Base-by-base conservation (phyloP, 2,113 vertebrate genomes). In the Vireo altiloquus region DNA sequence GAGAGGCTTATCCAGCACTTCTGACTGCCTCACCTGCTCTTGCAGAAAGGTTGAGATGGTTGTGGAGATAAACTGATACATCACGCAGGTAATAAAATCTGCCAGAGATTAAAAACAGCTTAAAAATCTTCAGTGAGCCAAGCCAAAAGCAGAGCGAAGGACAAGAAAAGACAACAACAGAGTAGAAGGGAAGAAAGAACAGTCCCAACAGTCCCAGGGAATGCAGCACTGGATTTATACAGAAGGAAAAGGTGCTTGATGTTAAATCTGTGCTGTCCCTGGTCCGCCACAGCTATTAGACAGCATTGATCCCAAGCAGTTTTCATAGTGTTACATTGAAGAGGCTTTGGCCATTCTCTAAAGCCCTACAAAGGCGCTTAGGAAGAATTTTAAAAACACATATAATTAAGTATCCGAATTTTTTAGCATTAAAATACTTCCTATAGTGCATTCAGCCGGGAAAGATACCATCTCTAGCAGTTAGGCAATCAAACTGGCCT, bases 21-120 rank as follows among this genome's bases (percentile, higher is more conserved):
- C 76, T 68, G 47, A 23, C 72, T n/a, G 82, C 72, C 52, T 94
- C 72, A 90, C 64, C 60, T 70, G 65, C 80, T 92, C 80, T 63
- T 28, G 44, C 47, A 60, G 78, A 89, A 81, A 74, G 52, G 76
- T 27, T 78, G 87, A 94, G 77, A 97, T 91, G 81, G 89, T 47
- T 94, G 69, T 83, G 86, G 44, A 92, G 94, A 92, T 90, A 87
- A 93, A 90, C 39, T 27, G 91, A 76, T 82, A 13, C 20, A 86
- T 65, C 82, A 80, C 1, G 11, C 75, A 17, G 39, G 27, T 75
- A 92, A 93, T 82, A 93, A 96, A 93, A 91, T 25, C 94, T 72
- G 65, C 59, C 70, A 64, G 77, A 82, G 81, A 92, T 68, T 59
- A 92, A 89, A 90, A 92, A 30, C 52, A 84, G 61, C 66, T 91